phyloP scores from a whole-genome alignment of 2,888 invertebrate genomes.

The Callinectes sapidus region DNA sequence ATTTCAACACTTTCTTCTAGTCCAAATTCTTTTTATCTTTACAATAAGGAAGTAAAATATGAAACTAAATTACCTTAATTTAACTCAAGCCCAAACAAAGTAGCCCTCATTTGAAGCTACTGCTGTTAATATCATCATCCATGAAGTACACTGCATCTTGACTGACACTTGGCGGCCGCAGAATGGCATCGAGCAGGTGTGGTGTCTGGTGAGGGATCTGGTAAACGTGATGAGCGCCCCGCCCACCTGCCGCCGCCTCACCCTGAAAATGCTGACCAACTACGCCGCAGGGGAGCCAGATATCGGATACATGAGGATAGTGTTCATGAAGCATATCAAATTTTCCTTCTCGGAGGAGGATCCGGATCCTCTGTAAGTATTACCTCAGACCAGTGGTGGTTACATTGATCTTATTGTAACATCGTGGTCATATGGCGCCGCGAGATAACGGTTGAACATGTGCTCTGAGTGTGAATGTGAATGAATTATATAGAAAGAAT shows the following conservation, averaged over 20 bases:
- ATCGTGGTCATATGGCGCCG: no score
- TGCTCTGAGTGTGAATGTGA: no score
- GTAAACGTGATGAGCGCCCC: constrained; percentile 80
- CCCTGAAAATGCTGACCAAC: constrained; percentile 77
- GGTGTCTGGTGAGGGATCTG: constrained; percentile 87
- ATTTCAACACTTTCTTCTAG: no score
- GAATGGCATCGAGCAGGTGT: constrained; percentile 88
- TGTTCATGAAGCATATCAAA: constrained; percentile 87
- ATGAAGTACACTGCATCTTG: not conserved
- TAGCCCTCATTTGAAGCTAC: no score
- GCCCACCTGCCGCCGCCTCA: constrained; percentile 85
- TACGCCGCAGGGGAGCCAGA: constrained; percentile 77
- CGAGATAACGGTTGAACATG: no score
- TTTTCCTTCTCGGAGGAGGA: constrained; percentile 84
- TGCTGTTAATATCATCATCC: no score
- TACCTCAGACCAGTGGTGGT: not conserved
- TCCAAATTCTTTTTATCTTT: no score
- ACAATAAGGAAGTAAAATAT: no score
- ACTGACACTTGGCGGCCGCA: constrained; percentile 75
- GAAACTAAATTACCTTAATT: no score
- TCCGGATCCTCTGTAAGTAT: constrained; percentile 75
- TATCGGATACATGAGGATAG: constrained; percentile 86
- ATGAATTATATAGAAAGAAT: no score
- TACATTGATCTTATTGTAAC: no score
- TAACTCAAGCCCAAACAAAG: no score